Evolutionary conservation across 2,888 invertebrate genomes (phyloP).

Genomic region (Zaprionus obscuricornis): DNA sequence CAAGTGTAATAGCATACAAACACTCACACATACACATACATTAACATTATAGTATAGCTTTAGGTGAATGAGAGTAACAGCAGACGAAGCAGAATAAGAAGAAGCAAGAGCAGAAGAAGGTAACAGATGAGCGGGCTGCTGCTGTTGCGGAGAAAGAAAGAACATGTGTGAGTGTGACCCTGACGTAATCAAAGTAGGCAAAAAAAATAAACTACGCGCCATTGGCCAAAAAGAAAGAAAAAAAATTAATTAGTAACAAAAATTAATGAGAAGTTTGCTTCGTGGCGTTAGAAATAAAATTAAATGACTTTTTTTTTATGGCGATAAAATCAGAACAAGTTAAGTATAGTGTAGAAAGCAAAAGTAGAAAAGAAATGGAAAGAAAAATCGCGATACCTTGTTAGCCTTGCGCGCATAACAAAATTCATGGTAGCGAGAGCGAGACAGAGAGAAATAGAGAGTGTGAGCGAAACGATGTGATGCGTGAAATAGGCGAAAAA

Average conservation of each 20-base stretch:
- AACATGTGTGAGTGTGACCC: constrained; percentile 11
- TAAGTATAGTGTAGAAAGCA: background rate
- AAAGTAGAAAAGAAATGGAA: background rate
- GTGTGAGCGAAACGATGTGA: background rate
- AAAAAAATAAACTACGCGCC: constrained; percentile 20
- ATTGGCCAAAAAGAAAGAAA: too few species aligned
- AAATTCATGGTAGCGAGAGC: too few species aligned
- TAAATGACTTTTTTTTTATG: constrained; percentile 32
- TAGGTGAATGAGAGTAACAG: too few species aligned
- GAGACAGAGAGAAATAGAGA: too few species aligned
- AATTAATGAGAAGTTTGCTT: constrained; percentile 37
- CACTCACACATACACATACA: too few species aligned
- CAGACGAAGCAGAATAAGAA: too few species aligned
- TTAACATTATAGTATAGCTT: too few species aligned
- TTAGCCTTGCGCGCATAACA: background rate
- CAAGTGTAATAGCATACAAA: too few species aligned
- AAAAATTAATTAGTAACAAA: constrained; percentile 49
- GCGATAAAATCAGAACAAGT: constrained; percentile 39
- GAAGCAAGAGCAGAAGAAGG: background rate
- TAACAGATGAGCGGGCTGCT: background rate
- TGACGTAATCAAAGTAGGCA: constrained; percentile 49
- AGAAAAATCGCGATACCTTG: constrained; percentile 2
- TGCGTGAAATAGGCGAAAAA: background rate
- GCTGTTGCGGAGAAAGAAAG: too few species aligned
- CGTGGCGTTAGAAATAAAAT: constrained; percentile 40